Evolutionary conservation across 2,113 vertebrate species (phyloP), one percentile per base, ranked within the genome.

Genomic region (Rissa tridactyla): DNA sequence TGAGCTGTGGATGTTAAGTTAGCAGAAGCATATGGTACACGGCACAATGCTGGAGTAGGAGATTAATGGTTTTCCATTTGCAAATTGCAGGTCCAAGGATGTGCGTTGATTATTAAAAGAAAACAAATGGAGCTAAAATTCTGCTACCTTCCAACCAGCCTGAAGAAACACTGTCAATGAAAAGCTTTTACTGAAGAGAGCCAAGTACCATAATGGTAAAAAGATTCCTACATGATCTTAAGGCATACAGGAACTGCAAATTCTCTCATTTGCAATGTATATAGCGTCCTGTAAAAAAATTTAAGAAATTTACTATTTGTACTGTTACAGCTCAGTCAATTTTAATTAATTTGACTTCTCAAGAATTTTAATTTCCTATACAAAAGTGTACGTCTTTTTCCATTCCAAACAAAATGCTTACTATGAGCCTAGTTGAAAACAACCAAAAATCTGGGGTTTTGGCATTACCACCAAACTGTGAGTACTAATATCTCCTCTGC

Each of bases 81-180:
- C 82, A 88, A 96, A 95, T 96, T 97, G 82, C 95, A 98, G 98
- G 96, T 95, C 71, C 58, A 71, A 88, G 82, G 93, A 94, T 88
- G 83, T 66, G 68, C 84, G 89, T 15, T 77, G 91, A 96, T 91
- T 75, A 70, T 51, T 87, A 72, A 92, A 85, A 77, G 85, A 86
- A 88, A 94, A 91, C 68, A 90, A 97, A 96, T 73, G 90, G 94
- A 92, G 87, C 57, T 93, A 88, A 90, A 82, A 82, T 52, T 62
- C 93, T 70, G 15, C 94, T 32, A 42, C 64, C 79, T 86, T 87
- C 95, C 88, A 73, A 32, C 34, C 46, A 27, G 73, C 57, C 47
- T 23, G 77, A 86, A 94, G 94, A 80, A 85, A 85, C 42, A 36
- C 27, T 29, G 32, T 11, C 54, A 40, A 88, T 70, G 85, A 87